A percentile compares a stretch with the other conserved stretches of the same genome.
Evolutionary conservation across 1,140 invertebrate species (phyloP).

Genomic region (Macrosteles quadrilineatus): DNA sequence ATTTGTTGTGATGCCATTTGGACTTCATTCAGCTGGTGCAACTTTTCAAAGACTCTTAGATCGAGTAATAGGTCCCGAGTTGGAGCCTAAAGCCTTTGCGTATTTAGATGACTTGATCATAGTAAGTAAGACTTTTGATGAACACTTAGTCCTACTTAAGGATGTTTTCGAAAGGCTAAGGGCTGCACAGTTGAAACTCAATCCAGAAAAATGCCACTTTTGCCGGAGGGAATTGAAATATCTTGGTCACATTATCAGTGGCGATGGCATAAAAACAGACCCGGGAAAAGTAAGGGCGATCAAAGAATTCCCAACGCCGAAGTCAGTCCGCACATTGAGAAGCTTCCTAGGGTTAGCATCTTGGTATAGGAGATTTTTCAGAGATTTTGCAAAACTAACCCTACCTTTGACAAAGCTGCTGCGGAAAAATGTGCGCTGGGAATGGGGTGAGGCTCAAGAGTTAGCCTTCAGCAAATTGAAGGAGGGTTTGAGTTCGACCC

Average conservation of each 20-base stretch:
- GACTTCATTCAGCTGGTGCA: too few species aligned
- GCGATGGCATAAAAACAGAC: slow-evolving; percentile 46
- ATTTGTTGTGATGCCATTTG: too few species aligned
- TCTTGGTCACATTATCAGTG: slow-evolving; percentile 47
- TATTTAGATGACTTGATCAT: slow-evolving; percentile 48
- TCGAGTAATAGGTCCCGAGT: slow-evolving; percentile 29
- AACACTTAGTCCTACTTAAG: slow-evolving; percentile 40
- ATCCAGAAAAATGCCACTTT: slow-evolving; percentile 47
- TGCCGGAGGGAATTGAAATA: too few species aligned
- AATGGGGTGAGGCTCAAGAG: slow-evolving; percentile 29
- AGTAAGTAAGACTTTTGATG: slow-evolving; percentile 40
- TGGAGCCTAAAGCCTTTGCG: slow-evolving; percentile 18
- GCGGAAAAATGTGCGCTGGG: slow-evolving; percentile 40
- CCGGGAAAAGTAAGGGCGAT: slow-evolving; percentile 46
- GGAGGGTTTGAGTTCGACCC: slow-evolving; percentile 31
- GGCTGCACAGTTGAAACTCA: slow-evolving; percentile 42
- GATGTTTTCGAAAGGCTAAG: slow-evolving; percentile 39
- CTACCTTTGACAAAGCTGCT: slow-evolving; percentile 45
- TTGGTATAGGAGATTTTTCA: slow-evolving; percentile 49
- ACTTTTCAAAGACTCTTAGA: slow-evolving; percentile 46
- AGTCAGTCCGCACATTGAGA: slow-evolving; percentile 34
- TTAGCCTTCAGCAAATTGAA: slow-evolving; percentile 44
- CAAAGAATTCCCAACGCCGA: slow-evolving; percentile 42
- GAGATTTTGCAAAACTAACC: too few species aligned
- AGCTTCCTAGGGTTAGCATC: slow-evolving; percentile 43